These are phyloP conservation scores for Drosophila funebris DNA, from an alignment of 1,140 invertebrate species.

Conservation along the genomic window DNA sequence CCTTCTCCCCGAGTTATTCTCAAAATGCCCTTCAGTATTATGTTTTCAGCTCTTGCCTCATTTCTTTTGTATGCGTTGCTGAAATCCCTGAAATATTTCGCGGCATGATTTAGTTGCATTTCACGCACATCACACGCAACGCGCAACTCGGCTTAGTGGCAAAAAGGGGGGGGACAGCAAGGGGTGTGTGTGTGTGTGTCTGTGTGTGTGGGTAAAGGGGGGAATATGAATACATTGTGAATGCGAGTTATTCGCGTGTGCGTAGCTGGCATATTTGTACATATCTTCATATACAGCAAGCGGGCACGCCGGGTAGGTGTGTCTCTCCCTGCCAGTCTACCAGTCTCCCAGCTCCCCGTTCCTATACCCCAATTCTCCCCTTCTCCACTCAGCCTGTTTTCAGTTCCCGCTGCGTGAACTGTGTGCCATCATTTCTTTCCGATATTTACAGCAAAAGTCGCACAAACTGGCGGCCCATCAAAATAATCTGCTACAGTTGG, in stretches of 20 bases:
- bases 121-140: constrained; percentile 78
- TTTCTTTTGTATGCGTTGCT: constrained; percentile 49
- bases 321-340: neutral
- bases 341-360: neutral
- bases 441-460: constrained; percentile 71
- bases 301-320: constrained; percentile 8
- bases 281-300: constrained; percentile 41
- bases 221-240: constrained; percentile 28
- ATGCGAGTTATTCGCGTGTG: constrained; percentile 55
- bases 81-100: constrained; percentile 77
- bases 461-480: constrained; percentile 57
- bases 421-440: constrained; percentile 61
- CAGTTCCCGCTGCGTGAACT: constrained; percentile 39
- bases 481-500: constrained; percentile 54
- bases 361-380: too few relatives aligned
- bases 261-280: constrained; percentile 51
- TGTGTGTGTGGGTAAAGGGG: neutral
- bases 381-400: neutral
- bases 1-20: neutral
- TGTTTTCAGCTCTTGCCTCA: constrained; percentile 34
- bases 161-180: neutral
- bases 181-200: neutral
- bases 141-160: constrained; percentile 7
- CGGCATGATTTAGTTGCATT: constrained; percentile 80
- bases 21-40: constrained; percentile 17